Base-by-base conservation (phyloP, 2,797 vertebrate species). In the Acanthornis magna region DNA sequence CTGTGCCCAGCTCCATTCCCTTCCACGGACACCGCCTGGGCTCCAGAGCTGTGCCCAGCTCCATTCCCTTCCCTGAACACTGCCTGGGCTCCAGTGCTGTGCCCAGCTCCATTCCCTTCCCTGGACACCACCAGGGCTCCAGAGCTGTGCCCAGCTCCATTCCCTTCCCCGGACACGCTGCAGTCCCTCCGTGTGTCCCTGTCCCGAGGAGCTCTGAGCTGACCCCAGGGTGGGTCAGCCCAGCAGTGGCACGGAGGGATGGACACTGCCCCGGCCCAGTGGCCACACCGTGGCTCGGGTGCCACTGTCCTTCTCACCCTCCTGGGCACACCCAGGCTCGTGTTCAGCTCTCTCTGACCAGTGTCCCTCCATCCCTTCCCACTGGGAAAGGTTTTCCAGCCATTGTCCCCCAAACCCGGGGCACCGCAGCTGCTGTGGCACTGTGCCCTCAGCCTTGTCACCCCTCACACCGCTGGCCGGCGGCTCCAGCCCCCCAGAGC, bases 381-480 rank as follows among this genome's bases (percentile, higher is more conserved):
- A 16, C 47, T 2, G 3, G 57, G 22, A 60, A 60, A 15, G 40
- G 45, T 25, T 42, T 55, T 13, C 48, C 55, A 62, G 55, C 36
- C 15, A 0, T 55, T 34, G n/a, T 13, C 20, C 26, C 21, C 70
- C 42, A 29, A 5, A 11, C 5, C 71, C 4, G 30, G 25, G 30
- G 32, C 1, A 1, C 27, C 17, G 0, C 2, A 2, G 29, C 2
- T 26, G 25, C 2, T 34, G 34, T 11, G 66, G 7, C 43, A 11
- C 15, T 11, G 38, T 38, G 38, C 38, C 38, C 38, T 19, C 3
- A 5, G 34, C 30, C 25, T 13, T 9, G 30, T 1, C 13, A 25
- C 16, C 5, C 8, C 3, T 7, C 66, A 3, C 13, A 3, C 9
- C 5, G 1, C 0, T 50, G 51, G 10, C n/a, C 55, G 23, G 2